Base-by-base conservation (phyloP, 2,797 vertebrate genomes). In the Loris lydekkerianus region DNA sequence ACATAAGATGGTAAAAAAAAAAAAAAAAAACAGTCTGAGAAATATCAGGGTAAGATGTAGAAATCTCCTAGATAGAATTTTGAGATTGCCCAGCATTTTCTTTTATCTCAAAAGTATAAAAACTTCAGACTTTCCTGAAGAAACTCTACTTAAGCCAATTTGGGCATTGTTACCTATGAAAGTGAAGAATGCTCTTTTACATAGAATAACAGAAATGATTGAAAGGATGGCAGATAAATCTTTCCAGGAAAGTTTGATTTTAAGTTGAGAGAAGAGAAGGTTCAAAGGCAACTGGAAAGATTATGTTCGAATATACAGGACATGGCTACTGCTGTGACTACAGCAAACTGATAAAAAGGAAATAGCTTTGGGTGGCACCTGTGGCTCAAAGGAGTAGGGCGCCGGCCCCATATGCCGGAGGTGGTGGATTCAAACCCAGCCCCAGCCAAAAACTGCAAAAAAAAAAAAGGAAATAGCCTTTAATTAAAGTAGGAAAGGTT, bases 401-500 rank as follows among this genome's bases (percentile, higher is more conserved):
- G 3, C 40, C 5, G 40, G 40, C 40, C 40, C 40, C 40, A 40
- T 40, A 40, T 40, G 40, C 40, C 40, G 40, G 40, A 40, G 40
- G 40, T 40, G 40, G 40, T 40, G 40, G 40, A 5, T 40, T 40
- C 40, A 40, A 40, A 40, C 40, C 40, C 40, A 40, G 40, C 40
- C 40, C 40, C 5, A 5, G 40, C 40, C 40, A 40, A 40, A 40
- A 40, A 40, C 40, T 40, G 40, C 40, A 40, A 40, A 40, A 40
- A 40, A 40, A 40, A 43, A 78, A 96, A 92, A 88, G 5, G 23
- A 89, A 85, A 88, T 7, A 61, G 18, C 1, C 18, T 90, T 92
- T 94, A 89, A 90, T 91, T 89, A 95, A 94, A 95, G 14, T 13
- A 82, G 31, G 37, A 86, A 93, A 82, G 5, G 34, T 90, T 91